Percentiles rank a stretch among this genome's conserved stretches.
Evolutionary conservation across 2,888 invertebrate species (phyloP).

Genomic region (Autographa pulchrina): DNA sequence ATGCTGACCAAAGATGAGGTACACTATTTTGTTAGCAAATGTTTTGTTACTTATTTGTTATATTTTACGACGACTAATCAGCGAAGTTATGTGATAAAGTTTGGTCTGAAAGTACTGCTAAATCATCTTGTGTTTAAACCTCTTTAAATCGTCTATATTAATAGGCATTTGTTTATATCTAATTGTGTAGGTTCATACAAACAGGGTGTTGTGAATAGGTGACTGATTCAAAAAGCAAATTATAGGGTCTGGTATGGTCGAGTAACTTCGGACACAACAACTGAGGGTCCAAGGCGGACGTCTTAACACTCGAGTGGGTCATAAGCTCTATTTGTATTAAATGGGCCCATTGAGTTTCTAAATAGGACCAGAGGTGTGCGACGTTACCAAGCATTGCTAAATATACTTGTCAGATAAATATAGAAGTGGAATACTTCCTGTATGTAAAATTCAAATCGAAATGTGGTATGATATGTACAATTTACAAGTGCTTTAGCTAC

Average conservation of each 20-base stretch:
- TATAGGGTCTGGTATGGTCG: constrained; percentile 30
- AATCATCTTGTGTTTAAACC: too few species aligned
- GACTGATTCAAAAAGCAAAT: constrained; percentile 31
- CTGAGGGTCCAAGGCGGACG: constrained; percentile 22
- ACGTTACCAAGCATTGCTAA: background rate
- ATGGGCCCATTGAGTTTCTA: background rate
- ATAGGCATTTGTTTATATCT: background rate
- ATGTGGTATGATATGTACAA: background rate
- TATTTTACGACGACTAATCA: too few species aligned
- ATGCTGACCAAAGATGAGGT: too few species aligned
- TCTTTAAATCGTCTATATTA: background rate
- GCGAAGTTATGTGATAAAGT: too few species aligned
- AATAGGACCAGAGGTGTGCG: background rate
- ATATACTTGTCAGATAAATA: background rate
- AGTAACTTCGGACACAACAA: constrained; percentile 34
- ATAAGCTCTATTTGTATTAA: constrained; percentile 5
- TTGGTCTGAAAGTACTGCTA: too few species aligned
- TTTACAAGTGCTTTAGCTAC: too few species aligned
- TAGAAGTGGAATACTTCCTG: background rate
- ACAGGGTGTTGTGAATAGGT: constrained; percentile 5
- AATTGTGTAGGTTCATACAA: background rate
- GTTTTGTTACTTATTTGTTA: too few species aligned
- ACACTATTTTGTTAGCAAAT: too few species aligned
- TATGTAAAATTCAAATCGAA: background rate
- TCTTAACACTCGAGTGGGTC: constrained; percentile 33